Conservation (phyloP, 2,113 vertebrate genomes). For the Hippocampus abdominalis region DNA sequence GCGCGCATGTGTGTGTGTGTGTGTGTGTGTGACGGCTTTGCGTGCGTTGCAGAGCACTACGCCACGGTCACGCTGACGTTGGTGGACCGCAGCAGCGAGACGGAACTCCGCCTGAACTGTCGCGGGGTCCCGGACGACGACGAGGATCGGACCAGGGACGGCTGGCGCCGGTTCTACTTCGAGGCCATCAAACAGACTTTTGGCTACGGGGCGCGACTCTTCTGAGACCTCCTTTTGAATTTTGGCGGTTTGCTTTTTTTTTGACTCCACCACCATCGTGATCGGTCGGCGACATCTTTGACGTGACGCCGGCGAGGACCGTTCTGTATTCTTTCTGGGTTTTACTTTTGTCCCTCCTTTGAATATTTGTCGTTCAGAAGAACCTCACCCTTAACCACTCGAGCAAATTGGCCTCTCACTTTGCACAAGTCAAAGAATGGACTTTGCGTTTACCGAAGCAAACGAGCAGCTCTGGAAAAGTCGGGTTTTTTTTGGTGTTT, state of each 20-base stretch:
- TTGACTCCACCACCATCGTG: conserved; percentile 20
- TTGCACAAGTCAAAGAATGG: conserved; percentile 27
- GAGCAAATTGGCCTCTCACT: conserved; percentile 33
- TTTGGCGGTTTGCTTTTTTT: background rate
- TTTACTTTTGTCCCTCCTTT: background rate
- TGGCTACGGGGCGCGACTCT: conserved; percentile 86
- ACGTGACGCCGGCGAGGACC: conserved; percentile 4
- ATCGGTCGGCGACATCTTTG: background rate
- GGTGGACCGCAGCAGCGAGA: conserved; percentile 83
- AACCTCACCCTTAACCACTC: conserved; percentile 24
- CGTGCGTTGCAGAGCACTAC: conserved; percentile 79
- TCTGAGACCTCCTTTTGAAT: conserved; percentile 61
- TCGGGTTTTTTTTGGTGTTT: conserved; percentile 41
- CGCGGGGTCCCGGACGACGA: conserved; percentile 84
- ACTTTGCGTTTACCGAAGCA: conserved; percentile 28
- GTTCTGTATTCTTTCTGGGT: conserved; percentile 44
- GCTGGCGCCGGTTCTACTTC: conserved; percentile 96
- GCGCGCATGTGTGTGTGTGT: too few species aligned
- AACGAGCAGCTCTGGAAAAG: conserved; percentile 10
- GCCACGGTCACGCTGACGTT: conserved; percentile 85
- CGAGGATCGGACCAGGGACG: conserved; percentile 89
- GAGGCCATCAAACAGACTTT: conserved; percentile 97
- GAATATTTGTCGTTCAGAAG: conserved; percentile 33
- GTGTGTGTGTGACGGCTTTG: background rate
- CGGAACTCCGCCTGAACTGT: conserved; percentile 86